Evolutionary conservation across 2,113 vertebrate species (phyloP).

Genomic region (Upupa epops): DNA sequence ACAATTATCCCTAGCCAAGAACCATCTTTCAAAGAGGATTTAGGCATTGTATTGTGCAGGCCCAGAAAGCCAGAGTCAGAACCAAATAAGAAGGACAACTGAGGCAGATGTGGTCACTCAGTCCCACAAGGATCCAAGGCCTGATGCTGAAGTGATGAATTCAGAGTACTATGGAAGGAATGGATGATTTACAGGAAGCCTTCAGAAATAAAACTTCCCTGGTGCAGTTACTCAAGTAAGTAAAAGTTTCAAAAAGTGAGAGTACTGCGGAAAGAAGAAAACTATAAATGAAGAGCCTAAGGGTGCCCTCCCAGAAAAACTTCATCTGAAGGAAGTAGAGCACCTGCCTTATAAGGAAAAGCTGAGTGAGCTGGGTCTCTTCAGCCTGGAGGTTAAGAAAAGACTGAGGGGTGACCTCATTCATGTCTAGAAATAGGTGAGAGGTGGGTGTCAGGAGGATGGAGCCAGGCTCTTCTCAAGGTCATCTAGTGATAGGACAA

Average conservation of each 20-base stretch:
- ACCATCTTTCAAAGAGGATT: neutral
- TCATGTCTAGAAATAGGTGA: too few species aligned
- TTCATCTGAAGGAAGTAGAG: too few species aligned
- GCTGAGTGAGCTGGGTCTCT: too few species aligned
- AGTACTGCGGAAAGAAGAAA: too few species aligned
- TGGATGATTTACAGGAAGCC: neutral
- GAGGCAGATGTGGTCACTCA: neutral
- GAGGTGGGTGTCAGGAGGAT: too few species aligned
- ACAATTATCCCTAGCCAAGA: neutral
- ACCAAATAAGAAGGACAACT: neutral
- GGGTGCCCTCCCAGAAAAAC: too few species aligned
- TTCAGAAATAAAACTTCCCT: neutral
- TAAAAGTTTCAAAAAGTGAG: neutral
- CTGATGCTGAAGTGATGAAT: neutral
- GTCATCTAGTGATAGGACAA: too few species aligned
- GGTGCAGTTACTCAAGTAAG: neutral
- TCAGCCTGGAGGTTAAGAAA: too few species aligned
- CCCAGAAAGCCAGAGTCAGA: neutral
- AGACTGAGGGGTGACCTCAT: too few species aligned
- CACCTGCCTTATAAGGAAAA: too few species aligned
- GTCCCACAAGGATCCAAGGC: neutral
- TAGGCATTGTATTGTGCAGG: neutral
- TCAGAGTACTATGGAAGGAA: neutral
- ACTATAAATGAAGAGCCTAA: too few species aligned
- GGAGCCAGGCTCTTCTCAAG: too few species aligned